Percentiles rank a stretch among this genome's conserved stretches.
phyloP scores from a whole-genome alignment of 2,888 invertebrate genomes.

The Brenthis ino region DNA sequence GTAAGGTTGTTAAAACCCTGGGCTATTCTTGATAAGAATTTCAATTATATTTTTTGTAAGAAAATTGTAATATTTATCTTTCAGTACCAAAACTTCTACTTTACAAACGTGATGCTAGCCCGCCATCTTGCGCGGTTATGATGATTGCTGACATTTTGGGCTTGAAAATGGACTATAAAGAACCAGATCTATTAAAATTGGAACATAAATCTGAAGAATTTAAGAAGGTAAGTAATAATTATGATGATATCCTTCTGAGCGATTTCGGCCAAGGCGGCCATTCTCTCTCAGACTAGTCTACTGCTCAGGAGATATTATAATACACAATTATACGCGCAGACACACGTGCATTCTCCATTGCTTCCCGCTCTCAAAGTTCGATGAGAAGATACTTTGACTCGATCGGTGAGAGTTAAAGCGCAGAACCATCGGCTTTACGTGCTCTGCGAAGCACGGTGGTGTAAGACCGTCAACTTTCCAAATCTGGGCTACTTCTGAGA shows the following conservation, averaged over 20 bases:
- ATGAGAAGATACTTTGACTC: no score
- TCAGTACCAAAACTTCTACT: conserved; percentile 42
- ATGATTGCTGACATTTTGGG: conserved; percentile 54
- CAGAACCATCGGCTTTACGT: no score
- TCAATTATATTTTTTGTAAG: not conserved
- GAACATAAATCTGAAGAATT: conserved; percentile 51
- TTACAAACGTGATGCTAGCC: conserved; percentile 51
- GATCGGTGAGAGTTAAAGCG: no score
- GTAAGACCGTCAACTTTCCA: no score
- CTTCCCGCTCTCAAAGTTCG: no score
- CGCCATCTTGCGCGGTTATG: conserved; percentile 52
- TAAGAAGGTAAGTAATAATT: conserved; percentile 44
- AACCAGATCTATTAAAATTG: conserved; percentile 40
- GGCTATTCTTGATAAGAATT: not conserved
- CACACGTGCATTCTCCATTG: not conserved
- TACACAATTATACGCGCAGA: no score
- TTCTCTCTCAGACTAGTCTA: no score
- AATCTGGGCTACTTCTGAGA: no score
- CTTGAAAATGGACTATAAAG: conserved; percentile 45
- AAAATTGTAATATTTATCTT: conserved; percentile 14
- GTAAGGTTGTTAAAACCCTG: no score
- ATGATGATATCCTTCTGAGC: not conserved
- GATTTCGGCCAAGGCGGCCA: not conserved
- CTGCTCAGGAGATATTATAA: no score
- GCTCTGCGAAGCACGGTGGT: no score